Evolutionary conservation across 2,797 vertebrate genomes (phyloP), one percentile per base, ranked within the genome.

Genomic region (Mustela erminea): DNA sequence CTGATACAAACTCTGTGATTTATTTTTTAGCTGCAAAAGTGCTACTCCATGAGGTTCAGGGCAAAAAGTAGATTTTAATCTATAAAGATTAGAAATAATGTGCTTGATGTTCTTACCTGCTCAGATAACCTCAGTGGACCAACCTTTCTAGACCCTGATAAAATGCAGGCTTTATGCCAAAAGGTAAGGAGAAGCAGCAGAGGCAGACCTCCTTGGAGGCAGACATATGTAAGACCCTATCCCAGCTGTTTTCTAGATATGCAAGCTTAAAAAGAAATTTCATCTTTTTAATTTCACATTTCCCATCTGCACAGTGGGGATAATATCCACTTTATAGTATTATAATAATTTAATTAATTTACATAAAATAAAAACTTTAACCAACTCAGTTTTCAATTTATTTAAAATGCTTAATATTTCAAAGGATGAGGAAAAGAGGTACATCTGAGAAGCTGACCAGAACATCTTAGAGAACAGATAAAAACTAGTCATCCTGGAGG

Each of bases 341-440:
- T 94, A 11, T 58, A 56, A 89, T 18, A 89, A 95, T 92, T 92
- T 82, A 80, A 62, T 35, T 68, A 60, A 78, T 85, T 90, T 86
- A 68, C 21, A 68, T 56, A 80, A 49, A 81, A 58, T 32, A 78
- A 46, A 13, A 91, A 25, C 13, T 64, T 93, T 86, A 88, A 35
- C 5, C 77, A 95, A 66, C 15, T 70, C 66, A 38, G 11, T 77
- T 90, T 82, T 92, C 11, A 62, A 43, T 43, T 89, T 46, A 49
- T n/a, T 68, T 68, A 77, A 89, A 82, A 89, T 92, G 7, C 21
- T 52, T 46, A 95, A 11, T 89, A 93, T 74, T 62, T 5, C 84
- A 75, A 49, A 81, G 38, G 21, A 91, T n/a, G 35, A 90, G 60
- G 66, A 89, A 86, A 54, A 74, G 10, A 52, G 5, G 20, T 9